Evolutionary conservation across 2,797 vertebrate species (phyloP).

Genomic region (Xenentodon cancila): DNA sequence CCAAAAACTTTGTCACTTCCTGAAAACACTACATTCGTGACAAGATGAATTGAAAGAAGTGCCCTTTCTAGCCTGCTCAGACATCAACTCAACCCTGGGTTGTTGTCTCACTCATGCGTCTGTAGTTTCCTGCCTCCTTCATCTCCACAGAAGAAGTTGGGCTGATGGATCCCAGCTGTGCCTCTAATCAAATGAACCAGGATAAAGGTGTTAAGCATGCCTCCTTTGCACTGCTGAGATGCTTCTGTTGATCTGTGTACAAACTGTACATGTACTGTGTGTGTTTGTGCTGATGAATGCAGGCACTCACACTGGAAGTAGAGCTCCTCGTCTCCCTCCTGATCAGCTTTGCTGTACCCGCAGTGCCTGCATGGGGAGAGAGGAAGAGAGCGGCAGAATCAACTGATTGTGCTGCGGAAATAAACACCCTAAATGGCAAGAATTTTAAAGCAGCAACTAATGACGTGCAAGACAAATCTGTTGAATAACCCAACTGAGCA

Average conservation of each 20-base stretch:
- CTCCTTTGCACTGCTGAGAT: slow-evolving; percentile 26
- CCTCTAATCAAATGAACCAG: slow-evolving; percentile 46
- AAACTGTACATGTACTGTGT: slow-evolving; percentile 15
- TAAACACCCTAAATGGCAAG: slow-evolving; percentile 57
- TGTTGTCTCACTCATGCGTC: slow-evolving; percentile 47
- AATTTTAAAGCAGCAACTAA: slow-evolving; percentile 46
- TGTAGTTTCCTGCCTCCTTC: slow-evolving; percentile 54
- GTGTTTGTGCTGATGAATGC: slow-evolving; percentile 65
- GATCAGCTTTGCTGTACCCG: slow-evolving; percentile 99
- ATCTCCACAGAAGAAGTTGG: slow-evolving; percentile 25
- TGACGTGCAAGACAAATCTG: slow-evolving; percentile 47
- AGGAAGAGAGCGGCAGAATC: slow-evolving; percentile 56
- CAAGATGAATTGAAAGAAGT: slow-evolving; percentile 16
- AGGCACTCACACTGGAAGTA: slow-evolving; percentile 99
- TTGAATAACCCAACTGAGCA: slow-evolving; percentile 37
- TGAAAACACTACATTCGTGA: slow-evolving; percentile 16
- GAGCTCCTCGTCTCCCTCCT: slow-evolving; percentile 99
- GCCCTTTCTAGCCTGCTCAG: slow-evolving; percentile 21
- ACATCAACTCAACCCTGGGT: slow-evolving; percentile 31
- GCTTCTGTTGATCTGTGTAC: slow-evolving; percentile 10
- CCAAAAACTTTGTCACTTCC: slow-evolving; percentile 20
- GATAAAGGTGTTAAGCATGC: slow-evolving; percentile 42
- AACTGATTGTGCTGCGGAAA: slow-evolving; percentile 60
- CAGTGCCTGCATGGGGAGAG: slow-evolving; percentile 86
- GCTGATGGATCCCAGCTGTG: slow-evolving; percentile 32